Conservation (phyloP, 2,113 vertebrate genomes). For the Malaclemys terrapin region DNA sequence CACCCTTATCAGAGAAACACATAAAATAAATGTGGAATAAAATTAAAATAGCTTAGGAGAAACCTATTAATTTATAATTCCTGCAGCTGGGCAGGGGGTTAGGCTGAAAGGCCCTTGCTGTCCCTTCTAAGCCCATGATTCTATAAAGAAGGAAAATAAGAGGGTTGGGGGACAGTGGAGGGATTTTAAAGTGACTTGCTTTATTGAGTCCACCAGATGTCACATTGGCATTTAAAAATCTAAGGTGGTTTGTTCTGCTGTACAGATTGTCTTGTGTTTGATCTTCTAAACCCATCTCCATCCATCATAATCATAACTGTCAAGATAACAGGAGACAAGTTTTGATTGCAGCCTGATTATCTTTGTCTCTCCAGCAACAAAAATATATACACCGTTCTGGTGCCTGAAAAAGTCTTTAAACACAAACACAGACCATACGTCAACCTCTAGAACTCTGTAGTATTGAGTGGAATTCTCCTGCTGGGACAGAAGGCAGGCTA, state of each 20-base stretch:
- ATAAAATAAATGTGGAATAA: background rate
- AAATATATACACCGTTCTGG: background rate
- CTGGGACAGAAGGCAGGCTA: background rate
- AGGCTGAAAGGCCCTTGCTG: background rate
- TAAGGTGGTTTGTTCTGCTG: conserved; percentile 12
- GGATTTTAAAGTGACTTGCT: background rate
- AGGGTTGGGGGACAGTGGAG: background rate
- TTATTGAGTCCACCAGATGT: conserved; percentile 3
- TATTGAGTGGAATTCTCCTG: background rate
- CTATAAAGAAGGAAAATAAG: background rate
- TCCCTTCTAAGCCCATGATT: background rate
- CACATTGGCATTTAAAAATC: conserved; percentile 3
- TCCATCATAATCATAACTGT: conserved; percentile 39
- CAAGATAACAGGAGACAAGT: conserved; percentile 21
- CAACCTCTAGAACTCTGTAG: background rate
- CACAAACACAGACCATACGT: background rate
- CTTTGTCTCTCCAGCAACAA: background rate
- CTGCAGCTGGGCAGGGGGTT: background rate
- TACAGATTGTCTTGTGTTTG: background rate
- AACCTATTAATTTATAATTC: background rate
- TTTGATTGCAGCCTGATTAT: background rate
- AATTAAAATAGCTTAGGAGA: background rate
- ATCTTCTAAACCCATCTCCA: background rate
- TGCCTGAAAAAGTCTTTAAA: background rate
- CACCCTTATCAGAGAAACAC: background rate